Evolutionary conservation across 2,888 invertebrate genomes (phyloP).

Genomic region (Euphydryas editha): DNA sequence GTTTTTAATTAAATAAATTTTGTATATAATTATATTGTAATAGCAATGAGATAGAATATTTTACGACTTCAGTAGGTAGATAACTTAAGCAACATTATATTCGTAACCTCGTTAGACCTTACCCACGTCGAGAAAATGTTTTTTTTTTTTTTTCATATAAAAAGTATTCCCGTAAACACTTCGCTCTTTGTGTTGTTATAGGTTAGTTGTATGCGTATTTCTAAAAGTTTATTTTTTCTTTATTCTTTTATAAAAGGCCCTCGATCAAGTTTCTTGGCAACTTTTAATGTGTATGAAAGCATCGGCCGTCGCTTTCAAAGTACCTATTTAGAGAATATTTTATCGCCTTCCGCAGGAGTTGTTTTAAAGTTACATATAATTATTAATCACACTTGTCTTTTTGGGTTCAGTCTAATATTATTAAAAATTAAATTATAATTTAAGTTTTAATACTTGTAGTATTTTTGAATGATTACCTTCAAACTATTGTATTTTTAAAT

Average conservation of each 20-base stretch:
- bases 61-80: background rate
- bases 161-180: conserved; percentile 34
- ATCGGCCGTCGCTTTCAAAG: conserved; percentile 44
- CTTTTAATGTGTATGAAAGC: conserved; percentile 68
- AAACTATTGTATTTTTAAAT: no score
- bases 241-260: conserved; percentile 53
- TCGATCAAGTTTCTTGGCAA: conserved; percentile 54
- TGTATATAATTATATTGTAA: background rate
- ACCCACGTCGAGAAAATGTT: conserved; percentile 26
- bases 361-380: conserved; percentile 32
- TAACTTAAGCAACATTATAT: conserved; percentile 16
- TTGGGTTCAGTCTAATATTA: background rate
- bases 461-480: no score
- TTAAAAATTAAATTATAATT: no score
- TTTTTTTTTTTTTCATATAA: conserved; percentile 28
- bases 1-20: background rate
- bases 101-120: conserved; percentile 20
- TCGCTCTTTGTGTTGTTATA: conserved; percentile 38
- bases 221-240: conserved; percentile 50
- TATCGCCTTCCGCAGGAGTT: conserved; percentile 42
- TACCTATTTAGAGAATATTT: conserved; percentile 45
- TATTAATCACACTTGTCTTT: conserved; percentile 27
- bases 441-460: no score
- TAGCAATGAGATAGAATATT: background rate
- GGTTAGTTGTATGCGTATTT: conserved; percentile 48